Evolutionary conservation across 2,797 vertebrate genomes (phyloP), one percentile per base, ranked within the genome.

Genomic region (Lepus townsendii): DNA sequence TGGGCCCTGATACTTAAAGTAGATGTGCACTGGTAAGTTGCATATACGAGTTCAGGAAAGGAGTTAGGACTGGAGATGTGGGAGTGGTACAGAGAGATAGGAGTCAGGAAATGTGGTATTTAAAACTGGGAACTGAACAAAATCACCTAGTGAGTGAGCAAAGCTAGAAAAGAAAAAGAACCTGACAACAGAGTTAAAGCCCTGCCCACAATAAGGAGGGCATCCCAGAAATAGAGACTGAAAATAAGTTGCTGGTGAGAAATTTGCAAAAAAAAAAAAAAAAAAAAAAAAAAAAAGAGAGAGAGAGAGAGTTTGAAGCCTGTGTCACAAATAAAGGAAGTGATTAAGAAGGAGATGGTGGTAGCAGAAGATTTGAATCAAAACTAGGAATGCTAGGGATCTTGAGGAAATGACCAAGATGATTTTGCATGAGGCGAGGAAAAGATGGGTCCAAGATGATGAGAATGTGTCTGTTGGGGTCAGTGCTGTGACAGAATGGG

Each of bases 161-260:
- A 27, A 87, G 16, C 14, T 35, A 42, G 27, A 42, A 38, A 60
- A 65, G 30, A 50, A 60, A 76, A 69, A 27, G 35, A 83, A 7
- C 71, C 38, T 93, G 92, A 95, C 30, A 60, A 71, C 26, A 86
- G n/a, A 77, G 35, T 76, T 54, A 76, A 50, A 83, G 32, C 32
- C n/a, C 82, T 10, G 26, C 19, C 77, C 63, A 83, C 24, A 83
- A 77, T 84, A 57, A 80, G 60, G 57, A 94, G 60, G 42, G 52
- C 19, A 60, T 76, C 13, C 7, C 16, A 73, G n/a, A 30, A 90
- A 69, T 85, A 24, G 17, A 79, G 57, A 10, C 38, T 76, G 72
- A 65, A n/a, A 79, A 94, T 66, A 94, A 62, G 38, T 35, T 20
- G 9, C 17, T 32, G 26, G 7, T n/a, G 54, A 91, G 32, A 85